A percentile compares a stretch with the other conserved stretches of the same genome.
Evolutionary conservation across 2,888 invertebrate species (phyloP).

Genomic region (Patella caerulea): DNA sequence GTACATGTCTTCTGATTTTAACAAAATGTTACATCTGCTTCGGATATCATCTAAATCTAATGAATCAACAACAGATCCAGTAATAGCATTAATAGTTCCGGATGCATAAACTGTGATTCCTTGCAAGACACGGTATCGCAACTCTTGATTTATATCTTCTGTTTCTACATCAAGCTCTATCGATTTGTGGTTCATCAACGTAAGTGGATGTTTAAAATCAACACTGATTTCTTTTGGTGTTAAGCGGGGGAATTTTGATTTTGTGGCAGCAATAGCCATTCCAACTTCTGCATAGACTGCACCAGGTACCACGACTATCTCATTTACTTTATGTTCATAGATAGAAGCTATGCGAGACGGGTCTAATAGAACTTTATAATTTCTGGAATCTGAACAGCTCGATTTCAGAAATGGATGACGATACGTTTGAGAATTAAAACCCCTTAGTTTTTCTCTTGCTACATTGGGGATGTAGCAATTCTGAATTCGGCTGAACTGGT

Average conservation of each 20-base stretch:
- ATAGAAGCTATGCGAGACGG: conserved; percentile 38
- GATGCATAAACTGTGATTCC: not conserved
- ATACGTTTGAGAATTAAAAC: conserved; percentile 22
- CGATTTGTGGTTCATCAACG: not conserved
- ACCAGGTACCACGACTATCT: conserved; percentile 40
- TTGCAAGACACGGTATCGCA: not conserved
- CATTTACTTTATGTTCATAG: conserved; percentile 40
- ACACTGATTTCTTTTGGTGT: not conserved
- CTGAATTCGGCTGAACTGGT: conserved; percentile 36
- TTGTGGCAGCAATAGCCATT: conserved; percentile 27
- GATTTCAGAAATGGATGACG: conserved; percentile 5
- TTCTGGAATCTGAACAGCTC: conserved; percentile 19
- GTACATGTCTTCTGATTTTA: conserved; percentile 19
- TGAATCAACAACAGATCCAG: not conserved
- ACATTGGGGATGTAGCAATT: conserved; percentile 32
- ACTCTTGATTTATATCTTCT: not conserved
- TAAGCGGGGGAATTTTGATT: not conserved
- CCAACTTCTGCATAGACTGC: conserved; percentile 42
- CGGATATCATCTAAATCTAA: not conserved
- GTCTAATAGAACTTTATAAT: conserved; percentile 27
- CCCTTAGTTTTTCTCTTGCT: conserved; percentile 21
- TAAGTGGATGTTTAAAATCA: not conserved
- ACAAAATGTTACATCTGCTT: not conserved
- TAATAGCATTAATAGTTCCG: not conserved
- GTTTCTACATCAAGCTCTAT: not conserved